Evolutionary conservation across 2,797 vertebrate genomes (phyloP).

Genomic region (Hafferia zeledoni): DNA sequence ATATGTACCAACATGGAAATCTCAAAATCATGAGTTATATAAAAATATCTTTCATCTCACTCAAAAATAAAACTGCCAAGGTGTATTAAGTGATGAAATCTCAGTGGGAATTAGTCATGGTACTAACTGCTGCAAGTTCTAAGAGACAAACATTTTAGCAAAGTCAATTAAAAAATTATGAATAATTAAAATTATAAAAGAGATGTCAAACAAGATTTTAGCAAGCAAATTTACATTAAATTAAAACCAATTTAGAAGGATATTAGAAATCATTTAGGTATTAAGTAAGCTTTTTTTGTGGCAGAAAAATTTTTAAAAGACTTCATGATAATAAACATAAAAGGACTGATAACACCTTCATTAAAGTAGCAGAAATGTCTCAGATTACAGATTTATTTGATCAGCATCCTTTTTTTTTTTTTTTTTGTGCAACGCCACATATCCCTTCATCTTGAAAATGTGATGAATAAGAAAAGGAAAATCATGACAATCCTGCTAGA

Average conservation of each 20-base stretch:
- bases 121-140: not conserved
- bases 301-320: not conserved
- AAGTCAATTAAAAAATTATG: not conserved
- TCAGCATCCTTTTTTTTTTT: not conserved
- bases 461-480: not conserved
- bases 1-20: not conserved
- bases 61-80: not conserved
- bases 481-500: not conserved
- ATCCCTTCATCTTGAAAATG: not conserved
- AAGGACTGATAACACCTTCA: not conserved
- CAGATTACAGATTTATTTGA: not conserved
- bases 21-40: not conserved
- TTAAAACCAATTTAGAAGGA: not conserved
- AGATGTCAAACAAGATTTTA: not conserved
- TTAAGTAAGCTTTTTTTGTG: not conserved
- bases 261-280: not conserved
- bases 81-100: not conserved
- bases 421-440: not conserved
- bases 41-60: not conserved
- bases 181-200: not conserved
- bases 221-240: not conserved
- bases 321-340: not conserved
- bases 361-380: not conserved
- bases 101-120: not conserved
- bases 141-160: not conserved